Evolutionary conservation across 2,113 vertebrate genomes (phyloP), one percentile per base, ranked within the genome.

Genomic region (Actenoides lindsayi): DNA sequence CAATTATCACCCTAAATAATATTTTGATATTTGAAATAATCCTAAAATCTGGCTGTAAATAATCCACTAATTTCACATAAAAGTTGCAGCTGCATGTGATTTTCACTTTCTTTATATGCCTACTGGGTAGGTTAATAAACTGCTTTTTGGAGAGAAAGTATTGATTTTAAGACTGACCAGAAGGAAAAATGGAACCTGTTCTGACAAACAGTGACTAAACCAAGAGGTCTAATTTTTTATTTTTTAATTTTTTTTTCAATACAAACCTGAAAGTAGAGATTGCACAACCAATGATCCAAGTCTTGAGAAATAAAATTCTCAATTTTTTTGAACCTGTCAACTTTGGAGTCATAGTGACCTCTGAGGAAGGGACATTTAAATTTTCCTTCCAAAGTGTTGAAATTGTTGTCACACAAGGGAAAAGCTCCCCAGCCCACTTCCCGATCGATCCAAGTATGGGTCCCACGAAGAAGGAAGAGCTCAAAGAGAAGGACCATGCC

Each of bases 201-300:
- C 31, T 63, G 21, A 78, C 21, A 13, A 68, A 54, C 11, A 46
- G 13, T 16, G 5, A 57, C 3, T 1, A 82, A 83, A 24, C 2
- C 19, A 86, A 48, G 16, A 83, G 10, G 10, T 1, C 27, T 80
- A 4, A 15, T 16, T 53, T 17, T 28, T 63, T 18, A 25, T 13
- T 12, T 25, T 51, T 13, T 13, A 8, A 18, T 24, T 51, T 51
- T 12, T 13, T 80, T 70, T 15, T 2, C 18, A 84, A 50, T 16
- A 65, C 97, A 74, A 95, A 99, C 99, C 99, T 99, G 98, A 94
- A 99, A 99, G 97, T 99, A 99, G 86, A 99, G 97, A 96, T 99
- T 99, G 96, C 99, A 99, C 62, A 99, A 95, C 99, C 99, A 99
- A 87, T 98, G 98, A 96, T 99, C 99, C 75, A 99, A 97, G 89